These are phyloP conservation scores for Turdus rufiventris DNA, from an alignment of 2,113 vertebrate genomes.

Conservation along the genomic window DNA sequence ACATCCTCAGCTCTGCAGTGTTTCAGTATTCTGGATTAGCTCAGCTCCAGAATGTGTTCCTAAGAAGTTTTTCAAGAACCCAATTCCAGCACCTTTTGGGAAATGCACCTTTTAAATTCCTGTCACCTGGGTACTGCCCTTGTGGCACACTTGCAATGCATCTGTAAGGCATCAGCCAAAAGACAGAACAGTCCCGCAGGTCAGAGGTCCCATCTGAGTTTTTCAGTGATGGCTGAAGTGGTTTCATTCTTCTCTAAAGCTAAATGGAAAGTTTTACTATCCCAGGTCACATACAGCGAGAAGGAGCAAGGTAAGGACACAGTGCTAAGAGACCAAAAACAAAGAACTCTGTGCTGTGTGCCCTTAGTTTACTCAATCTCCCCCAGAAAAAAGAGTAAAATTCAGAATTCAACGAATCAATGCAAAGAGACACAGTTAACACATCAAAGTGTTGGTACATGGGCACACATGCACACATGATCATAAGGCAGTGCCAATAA, in stretches of 20 bases:
- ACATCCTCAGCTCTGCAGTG: background rate
- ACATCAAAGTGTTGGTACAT: background rate
- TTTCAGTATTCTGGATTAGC: background rate
- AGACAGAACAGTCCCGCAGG: accelerated
- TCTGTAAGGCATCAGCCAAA: background rate
- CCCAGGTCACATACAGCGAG: background rate
- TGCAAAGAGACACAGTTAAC: background rate
- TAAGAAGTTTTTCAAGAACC: background rate
- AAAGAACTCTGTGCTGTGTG: background rate
- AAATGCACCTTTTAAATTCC: background rate
- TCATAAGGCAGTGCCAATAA: background rate
- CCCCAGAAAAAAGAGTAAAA: background rate
- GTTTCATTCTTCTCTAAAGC: background rate
- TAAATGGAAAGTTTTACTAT: background rate
- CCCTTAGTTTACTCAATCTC: background rate
- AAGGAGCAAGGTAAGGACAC: background rate
- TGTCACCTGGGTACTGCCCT: background rate
- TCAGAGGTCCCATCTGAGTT: background rate
- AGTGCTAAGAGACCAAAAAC: background rate
- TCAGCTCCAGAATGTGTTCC: background rate
- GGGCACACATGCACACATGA: background rate
- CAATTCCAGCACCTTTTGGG: background rate
- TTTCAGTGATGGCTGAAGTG: background rate
- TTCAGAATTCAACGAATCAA: background rate
- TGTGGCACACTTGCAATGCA: background rate